Conservation (phyloP, 2,888 invertebrate species). For the Rhagonycha fulva region DNA sequence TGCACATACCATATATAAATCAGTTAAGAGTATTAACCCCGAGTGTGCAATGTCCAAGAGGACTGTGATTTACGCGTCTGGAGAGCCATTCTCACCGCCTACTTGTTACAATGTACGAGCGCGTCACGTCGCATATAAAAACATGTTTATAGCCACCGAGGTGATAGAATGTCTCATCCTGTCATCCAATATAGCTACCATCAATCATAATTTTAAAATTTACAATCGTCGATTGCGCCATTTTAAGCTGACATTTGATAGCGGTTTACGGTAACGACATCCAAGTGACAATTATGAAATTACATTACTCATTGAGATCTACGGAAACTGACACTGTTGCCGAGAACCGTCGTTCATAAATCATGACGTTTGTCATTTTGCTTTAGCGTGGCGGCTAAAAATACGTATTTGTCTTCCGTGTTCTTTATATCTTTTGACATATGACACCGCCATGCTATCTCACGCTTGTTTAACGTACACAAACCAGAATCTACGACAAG, state of each 20-base stretch:
- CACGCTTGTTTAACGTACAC: constrained; percentile 23
- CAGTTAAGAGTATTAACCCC: constrained; percentile 54
- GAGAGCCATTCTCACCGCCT: constrained; percentile 52
- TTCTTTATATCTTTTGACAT: constrained; percentile 49
- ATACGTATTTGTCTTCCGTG: constrained; percentile 50
- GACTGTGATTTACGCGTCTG: constrained; percentile 53
- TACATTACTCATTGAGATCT: constrained; percentile 54
- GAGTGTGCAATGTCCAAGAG: constrained; percentile 53
- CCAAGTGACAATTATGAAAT: constrained; percentile 54
- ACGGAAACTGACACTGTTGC: constrained; percentile 47
- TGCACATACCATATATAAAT: constrained; percentile 47
- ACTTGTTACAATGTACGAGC: constrained; percentile 51
- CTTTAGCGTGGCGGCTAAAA: constrained; percentile 46
- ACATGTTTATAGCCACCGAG: constrained; percentile 51
- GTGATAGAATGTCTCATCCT: constrained; percentile 48
- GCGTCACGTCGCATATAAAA: constrained; percentile 52
- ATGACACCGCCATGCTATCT: constrained; percentile 38
- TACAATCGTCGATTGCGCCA: constrained; percentile 41
- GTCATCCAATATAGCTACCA: constrained; percentile 53
- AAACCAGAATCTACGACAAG: constrained; percentile 18
- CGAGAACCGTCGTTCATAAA: constrained; percentile 49
- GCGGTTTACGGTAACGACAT: constrained; percentile 48
- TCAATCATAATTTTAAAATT: constrained; percentile 52
- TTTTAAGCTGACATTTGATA: constrained; percentile 46
- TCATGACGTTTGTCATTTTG: constrained; percentile 50